Percentiles rank a stretch among this genome's conserved stretches.
phyloP scores from a whole-genome alignment of 2,888 invertebrate species.

The Acleris sparsana region DNA sequence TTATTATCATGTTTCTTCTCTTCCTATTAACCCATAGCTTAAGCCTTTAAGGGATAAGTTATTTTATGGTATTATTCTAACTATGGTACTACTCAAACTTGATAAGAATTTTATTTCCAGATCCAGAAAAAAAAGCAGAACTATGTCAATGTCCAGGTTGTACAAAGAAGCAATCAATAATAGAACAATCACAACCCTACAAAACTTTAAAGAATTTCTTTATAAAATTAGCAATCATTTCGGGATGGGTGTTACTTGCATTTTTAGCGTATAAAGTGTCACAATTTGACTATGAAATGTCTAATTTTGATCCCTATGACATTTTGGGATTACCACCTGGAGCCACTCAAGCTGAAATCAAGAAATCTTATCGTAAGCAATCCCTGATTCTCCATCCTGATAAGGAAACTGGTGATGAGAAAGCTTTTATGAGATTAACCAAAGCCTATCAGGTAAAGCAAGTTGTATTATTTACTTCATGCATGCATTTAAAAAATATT shows the following conservation, averaged over 20 bases:
- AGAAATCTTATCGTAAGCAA: constrained; percentile 96
- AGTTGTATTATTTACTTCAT: background rate
- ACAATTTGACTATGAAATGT: constrained; percentile 98
- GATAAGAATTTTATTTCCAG: constrained; percentile 67
- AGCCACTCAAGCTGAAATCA: constrained; percentile 94
- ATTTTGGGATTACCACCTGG: constrained; percentile 95
- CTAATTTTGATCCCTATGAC: constrained; percentile 99
- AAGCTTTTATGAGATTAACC: constrained; percentile 98
- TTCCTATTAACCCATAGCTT: too few species aligned
- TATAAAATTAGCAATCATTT: constrained; percentile 90
- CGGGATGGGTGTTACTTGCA: constrained; percentile 92
- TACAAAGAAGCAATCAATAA: constrained; percentile 90
- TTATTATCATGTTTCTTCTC: background rate
- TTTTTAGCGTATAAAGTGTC: constrained; percentile 95
- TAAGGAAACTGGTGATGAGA: constrained; percentile 98
- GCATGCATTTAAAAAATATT: too few species aligned
- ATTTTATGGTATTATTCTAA: too few species aligned
- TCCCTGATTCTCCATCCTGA: constrained; percentile 98
- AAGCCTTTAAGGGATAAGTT: too few species aligned
- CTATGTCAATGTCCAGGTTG: constrained; percentile 96
- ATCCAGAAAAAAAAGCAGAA: constrained; percentile 89
- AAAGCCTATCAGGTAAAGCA: constrained; percentile 92
- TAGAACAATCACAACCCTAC: constrained; percentile 95
- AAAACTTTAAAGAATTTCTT: constrained; percentile 91
- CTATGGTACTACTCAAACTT: too few species aligned